Evolutionary conservation across 2,888 invertebrate genomes (phyloP).

Genomic region (Prosapia bicincta): DNA sequence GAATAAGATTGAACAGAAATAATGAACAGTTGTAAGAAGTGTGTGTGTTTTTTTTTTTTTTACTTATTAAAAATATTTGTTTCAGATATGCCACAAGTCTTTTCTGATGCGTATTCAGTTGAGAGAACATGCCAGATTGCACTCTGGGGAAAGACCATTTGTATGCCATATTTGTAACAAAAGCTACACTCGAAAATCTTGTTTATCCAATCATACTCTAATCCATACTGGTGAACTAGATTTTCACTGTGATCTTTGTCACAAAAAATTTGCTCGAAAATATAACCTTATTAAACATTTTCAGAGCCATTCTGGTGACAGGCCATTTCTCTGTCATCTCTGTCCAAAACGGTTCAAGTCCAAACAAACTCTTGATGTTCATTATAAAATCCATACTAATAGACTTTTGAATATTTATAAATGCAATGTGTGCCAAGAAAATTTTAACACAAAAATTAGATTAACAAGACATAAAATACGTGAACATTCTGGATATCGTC

Average conservation of each 20-base stretch:
- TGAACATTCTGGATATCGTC: conserved; percentile 21
- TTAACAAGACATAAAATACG: conserved; percentile 14
- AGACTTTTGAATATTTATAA: conserved; percentile 12
- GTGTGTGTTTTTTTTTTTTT: no score
- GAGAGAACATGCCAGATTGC: conserved; percentile 14
- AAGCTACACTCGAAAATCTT: conserved; percentile 18
- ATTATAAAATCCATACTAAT: conserved; percentile 11
- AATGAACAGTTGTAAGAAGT: no score
- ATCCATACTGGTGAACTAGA: conserved; percentile 12
- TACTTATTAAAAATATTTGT: no score
- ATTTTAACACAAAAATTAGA: conserved; percentile 12
- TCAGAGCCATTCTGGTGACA: conserved; percentile 17
- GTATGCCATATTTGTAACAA: conserved; percentile 18
- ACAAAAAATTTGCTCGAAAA: conserved; percentile 14
- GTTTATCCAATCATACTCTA: conserved; percentile 11
- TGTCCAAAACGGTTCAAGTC: conserved; percentile 20
- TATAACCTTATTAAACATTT: conserved; percentile 22
- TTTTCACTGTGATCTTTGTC: conserved; percentile 21
- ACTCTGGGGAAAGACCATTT: conserved; percentile 21
- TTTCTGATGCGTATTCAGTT: conserved; percentile 2
- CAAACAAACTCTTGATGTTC: conserved; percentile 19
- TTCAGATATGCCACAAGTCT: background rate
- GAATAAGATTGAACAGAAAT: no score
- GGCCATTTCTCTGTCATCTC: conserved; percentile 11
- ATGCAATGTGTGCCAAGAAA: conserved; percentile 16